Base-by-base conservation (phyloP, 1,140 invertebrate genomes). In the Bombus waltoni region DNA sequence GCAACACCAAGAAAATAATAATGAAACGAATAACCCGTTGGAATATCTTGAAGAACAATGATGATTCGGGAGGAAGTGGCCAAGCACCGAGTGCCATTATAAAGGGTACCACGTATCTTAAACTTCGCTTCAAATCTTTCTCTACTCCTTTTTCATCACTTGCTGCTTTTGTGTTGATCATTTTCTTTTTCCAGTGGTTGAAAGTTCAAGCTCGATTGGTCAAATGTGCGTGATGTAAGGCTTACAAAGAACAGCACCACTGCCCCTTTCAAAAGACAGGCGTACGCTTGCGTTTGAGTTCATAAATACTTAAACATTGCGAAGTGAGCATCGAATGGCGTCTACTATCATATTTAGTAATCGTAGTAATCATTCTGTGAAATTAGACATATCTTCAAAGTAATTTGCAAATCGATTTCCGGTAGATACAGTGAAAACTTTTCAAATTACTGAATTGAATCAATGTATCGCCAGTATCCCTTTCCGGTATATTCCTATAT, bases 51-150 rank as follows among this genome's bases (percentile, higher is more conserved):
- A 6, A 22, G 3, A 0, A 10, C 40, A 35, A 38, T 1, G 73
- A 6, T 28, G 73, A 75, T 8, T 32, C 25, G n/a, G 9, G 0
- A 2, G 32, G 11, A 13, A 53, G 40, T 10, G 88, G 88, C 87
- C 86, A 89, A 0, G 40, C 38, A 13, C 87, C 87, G 10, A 88
- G 66, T 6, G 65, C 18, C 3, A 0, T 35, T 10, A 81, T 8
- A n/a, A 62, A 59, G 28, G 38, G 2, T 28, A 47, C 9, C 11
- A 68, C 76, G n/a, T 75, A 77, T 40, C 40, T 35, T 47, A 83
- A 40, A 3, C 65, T 66, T 25, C 38, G 65, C 28, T 83, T 66
- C 44, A 70, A 44, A 42, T 77, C 62, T 15, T 73, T 28, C 9
- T 77, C 53, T 1, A 13, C 4, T n/a, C 1, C 22, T 28, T 4